Conservation (phyloP, 2,797 vertebrate genomes). For the Epinephelus coioides region DNA sequence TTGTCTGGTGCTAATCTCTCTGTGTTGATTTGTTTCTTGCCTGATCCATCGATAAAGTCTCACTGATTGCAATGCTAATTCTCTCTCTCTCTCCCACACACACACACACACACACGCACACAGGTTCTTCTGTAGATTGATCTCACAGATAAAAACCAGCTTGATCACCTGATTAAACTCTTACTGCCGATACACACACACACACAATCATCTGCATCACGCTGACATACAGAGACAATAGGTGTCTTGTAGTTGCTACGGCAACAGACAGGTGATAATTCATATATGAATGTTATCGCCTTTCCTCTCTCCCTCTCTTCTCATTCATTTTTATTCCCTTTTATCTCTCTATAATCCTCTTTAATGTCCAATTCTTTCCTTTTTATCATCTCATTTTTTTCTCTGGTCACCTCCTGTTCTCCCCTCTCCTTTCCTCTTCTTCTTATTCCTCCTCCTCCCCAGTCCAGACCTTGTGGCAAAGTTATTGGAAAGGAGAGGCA, state of each 20-base stretch:
- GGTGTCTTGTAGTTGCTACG: slow-evolving; percentile 45
- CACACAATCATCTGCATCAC: slow-evolving; percentile 24
- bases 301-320: neutral
- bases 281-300: slow-evolving; percentile 26
- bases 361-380: neutral
- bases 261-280: slow-evolving; percentile 47
- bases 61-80: slow-evolving; percentile 36
- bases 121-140: slow-evolving; percentile 15
- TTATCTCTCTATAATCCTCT: slow-evolving; percentile 20
- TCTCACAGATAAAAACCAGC: slow-evolving; percentile 5
- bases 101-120: slow-evolving; percentile 18
- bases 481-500: too few species aligned
- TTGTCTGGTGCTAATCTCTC: slow-evolving; percentile 39
- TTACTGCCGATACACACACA: neutral
- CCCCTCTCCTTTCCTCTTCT: neutral
- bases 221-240: slow-evolving; percentile 18
- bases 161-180: slow-evolving; percentile 50
- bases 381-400: neutral
- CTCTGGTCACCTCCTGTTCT: neutral
- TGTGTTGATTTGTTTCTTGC: slow-evolving; percentile 35
- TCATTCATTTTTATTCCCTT: slow-evolving; percentile 27
- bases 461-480: too few species aligned
- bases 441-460: neutral
- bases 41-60: slow-evolving; percentile 51
- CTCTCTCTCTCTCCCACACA: neutral